Conservation (phyloP, 2,113 vertebrate species). For the Guaruba guarouba region DNA sequence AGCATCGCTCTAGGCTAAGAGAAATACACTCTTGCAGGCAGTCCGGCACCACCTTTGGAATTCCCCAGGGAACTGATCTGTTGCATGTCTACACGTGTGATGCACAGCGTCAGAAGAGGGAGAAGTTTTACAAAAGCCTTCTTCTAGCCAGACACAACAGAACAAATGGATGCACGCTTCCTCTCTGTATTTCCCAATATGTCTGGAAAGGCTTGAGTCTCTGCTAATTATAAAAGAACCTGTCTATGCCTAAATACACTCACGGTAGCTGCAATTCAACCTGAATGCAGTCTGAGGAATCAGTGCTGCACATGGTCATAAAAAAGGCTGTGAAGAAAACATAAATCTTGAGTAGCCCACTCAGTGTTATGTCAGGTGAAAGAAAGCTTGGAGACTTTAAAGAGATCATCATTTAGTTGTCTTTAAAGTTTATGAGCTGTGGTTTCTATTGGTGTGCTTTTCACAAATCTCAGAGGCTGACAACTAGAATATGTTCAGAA, state of each 20-base stretch:
- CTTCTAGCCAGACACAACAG: background rate
- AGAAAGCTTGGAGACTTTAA: background rate
- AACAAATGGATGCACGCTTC: background rate
- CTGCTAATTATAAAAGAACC: background rate
- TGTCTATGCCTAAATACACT: background rate
- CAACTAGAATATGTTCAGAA: background rate
- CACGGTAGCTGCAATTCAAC: rapidly evolving
- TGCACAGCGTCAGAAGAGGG: background rate
- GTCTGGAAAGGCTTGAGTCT: background rate
- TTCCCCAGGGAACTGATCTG: background rate
- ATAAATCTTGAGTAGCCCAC: background rate
- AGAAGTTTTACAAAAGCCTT: background rate
- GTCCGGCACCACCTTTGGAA: background rate
- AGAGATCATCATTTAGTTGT: background rate
- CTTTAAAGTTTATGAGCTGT: background rate
- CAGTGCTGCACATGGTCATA: background rate
- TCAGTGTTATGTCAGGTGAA: background rate
- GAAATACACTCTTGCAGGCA: background rate
- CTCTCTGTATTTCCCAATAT: background rate
- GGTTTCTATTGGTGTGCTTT: background rate
- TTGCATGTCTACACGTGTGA: background rate
- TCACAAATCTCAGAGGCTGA: background rate
- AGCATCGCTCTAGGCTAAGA: background rate
- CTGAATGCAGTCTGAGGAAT: background rate
- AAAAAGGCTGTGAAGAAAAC: background rate